Conservation (phyloP, 1,140 invertebrate species). For the Oncopodura yosiiana region DNA sequence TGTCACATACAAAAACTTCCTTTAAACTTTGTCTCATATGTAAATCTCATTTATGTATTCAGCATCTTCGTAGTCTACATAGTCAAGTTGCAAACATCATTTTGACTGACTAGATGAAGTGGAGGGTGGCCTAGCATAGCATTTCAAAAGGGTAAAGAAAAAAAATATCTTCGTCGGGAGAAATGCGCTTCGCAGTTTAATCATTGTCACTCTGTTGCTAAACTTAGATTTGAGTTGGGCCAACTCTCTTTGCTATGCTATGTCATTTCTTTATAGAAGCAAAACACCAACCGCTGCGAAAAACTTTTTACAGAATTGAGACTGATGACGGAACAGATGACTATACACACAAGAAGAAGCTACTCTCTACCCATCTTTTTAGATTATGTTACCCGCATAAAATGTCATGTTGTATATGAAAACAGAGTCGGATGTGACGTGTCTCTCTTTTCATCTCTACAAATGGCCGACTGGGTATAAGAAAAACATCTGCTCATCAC, state of each 20-base stretch:
- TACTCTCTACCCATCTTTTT: conserved; percentile 4
- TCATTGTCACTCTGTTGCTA: conserved; percentile 4
- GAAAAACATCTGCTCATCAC: conserved; percentile 12
- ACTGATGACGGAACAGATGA: conserved; percentile 9
- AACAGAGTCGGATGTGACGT: not conserved
- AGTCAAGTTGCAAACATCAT: conserved; percentile 6
- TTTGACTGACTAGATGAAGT: conserved; percentile 11
- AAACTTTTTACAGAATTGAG: too few species aligned
- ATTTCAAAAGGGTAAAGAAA: not conserved
- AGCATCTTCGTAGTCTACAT: not conserved
- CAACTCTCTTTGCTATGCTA: not conserved
- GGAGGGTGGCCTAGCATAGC: not conserved
- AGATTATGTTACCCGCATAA: not conserved
- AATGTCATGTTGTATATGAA: not conserved
- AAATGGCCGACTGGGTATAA: not conserved
- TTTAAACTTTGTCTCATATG: too few species aligned
- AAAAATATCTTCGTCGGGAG: not conserved
- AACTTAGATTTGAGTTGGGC: conserved; percentile 10
- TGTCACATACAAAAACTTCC: too few species aligned
- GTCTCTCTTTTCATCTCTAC: not conserved
- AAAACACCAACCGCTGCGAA: not conserved
- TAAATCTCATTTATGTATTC: too few species aligned
- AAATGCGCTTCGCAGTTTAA: not conserved
- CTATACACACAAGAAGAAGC: too few species aligned
- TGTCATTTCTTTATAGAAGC: not conserved